Evolutionary conservation across 1,140 invertebrate species (phyloP).

Genomic region (Mycetomoellerius zeteki): DNA sequence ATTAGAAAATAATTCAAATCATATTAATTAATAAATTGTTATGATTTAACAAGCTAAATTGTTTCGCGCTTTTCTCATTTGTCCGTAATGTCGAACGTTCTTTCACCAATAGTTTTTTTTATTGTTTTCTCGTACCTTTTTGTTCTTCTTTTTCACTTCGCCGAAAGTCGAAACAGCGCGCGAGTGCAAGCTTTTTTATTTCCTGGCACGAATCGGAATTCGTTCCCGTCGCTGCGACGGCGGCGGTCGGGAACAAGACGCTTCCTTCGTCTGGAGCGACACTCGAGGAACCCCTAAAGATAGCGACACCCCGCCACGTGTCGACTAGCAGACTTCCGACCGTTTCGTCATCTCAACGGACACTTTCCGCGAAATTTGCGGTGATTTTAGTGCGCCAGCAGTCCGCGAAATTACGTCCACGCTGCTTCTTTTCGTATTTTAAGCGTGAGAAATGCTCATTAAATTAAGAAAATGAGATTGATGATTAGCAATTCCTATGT

Average conservation of each 20-base stretch:
- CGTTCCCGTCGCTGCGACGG: conserved; percentile 32
- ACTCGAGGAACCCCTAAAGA: conserved; percentile 54
- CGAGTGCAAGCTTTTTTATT: conserved; percentile 25
- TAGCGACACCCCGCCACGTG: conserved; percentile 58
- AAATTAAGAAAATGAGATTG: background rate
- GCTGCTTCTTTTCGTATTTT: background rate
- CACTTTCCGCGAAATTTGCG: conserved; percentile 29
- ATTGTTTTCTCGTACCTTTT: background rate
- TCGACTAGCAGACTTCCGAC: conserved; percentile 39
- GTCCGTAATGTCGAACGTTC: background rate
- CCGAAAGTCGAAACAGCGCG: conserved; percentile 26
- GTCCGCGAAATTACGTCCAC: conserved; percentile 20
- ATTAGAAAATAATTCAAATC: background rate
- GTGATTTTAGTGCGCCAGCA: conserved; percentile 1
- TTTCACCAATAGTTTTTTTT: background rate
- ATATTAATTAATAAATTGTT: conserved; percentile 19
- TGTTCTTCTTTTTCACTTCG: conserved; percentile 19
- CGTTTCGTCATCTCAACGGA: conserved; percentile 52
- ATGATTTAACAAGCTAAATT: background rate
- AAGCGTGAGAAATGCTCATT: background rate
- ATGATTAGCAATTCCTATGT: background rate
- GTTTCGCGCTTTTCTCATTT: background rate
- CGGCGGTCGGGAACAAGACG: conserved; percentile 38
- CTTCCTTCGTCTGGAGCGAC: conserved; percentile 46
- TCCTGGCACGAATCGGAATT: conserved; percentile 54